Conservation (phyloP, 2,797 vertebrate genomes). For the Anguilla anguilla region DNA sequence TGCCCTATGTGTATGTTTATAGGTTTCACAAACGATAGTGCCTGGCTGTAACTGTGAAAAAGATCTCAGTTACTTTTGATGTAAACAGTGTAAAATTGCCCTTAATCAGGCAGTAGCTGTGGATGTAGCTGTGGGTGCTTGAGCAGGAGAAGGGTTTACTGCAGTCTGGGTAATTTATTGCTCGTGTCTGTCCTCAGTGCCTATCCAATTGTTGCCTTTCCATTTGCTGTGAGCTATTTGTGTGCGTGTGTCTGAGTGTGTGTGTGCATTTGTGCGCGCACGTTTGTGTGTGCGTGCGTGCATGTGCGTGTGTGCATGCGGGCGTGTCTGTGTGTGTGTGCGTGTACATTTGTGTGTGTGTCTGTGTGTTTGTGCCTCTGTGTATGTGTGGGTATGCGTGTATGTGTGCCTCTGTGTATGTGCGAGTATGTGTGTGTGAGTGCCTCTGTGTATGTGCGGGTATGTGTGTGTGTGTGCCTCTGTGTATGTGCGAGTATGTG, state of each 20-base stretch:
- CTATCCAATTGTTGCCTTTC: background rate
- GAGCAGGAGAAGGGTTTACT: background rate
- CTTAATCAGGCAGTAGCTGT: background rate
- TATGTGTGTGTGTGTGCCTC: background rate
- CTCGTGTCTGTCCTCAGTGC: background rate
- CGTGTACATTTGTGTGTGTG: no score
- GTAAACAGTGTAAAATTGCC: background rate
- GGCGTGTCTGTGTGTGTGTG: no score
- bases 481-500: background rate
- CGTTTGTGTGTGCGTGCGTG: background rate
- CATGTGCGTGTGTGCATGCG: background rate
- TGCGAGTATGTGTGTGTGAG: no score
- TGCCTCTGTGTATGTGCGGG: no score
- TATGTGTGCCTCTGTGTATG: background rate
- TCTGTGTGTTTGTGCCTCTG: background rate
- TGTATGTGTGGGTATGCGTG: background rate
- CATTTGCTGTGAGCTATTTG: background rate
- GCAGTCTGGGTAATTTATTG: background rate
- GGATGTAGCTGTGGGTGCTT: no score
- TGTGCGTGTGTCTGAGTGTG: background rate
- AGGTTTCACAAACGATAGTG: background rate
- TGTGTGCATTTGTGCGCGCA: background rate
- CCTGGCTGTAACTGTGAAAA: background rate
- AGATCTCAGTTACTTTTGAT: background rate
- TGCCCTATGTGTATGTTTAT: background rate